Conservation (phyloP, 2,113 vertebrate genomes). For the Apistogramma diplotaenia region DNA sequence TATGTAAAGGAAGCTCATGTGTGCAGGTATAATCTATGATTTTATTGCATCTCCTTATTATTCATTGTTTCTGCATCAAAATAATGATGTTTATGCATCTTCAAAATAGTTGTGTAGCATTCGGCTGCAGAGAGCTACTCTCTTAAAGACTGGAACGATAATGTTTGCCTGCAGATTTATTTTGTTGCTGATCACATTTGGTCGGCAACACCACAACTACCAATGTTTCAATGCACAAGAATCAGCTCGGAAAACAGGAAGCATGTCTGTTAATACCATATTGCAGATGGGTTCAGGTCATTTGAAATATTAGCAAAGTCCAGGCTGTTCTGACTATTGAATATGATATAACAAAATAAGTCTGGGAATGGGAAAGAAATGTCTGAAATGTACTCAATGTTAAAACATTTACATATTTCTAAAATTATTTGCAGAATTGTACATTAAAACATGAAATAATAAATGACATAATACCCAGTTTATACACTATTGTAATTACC, state of each 20-base stretch:
- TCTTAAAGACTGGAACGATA: not conserved
- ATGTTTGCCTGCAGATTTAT: not conserved
- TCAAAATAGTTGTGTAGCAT: not conserved
- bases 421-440: not conserved
- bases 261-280: no score
- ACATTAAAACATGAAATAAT: not conserved
- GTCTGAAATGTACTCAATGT: not conserved
- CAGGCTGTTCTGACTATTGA: not conserved
- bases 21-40: not conserved
- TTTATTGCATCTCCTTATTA: not conserved
- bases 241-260: no score
- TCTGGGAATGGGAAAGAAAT: not conserved
- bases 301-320: not conserved
- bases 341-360: no score
- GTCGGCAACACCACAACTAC: not conserved
- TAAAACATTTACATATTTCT: not conserved
- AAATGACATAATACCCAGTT: not conserved
- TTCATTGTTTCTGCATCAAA: not conserved
- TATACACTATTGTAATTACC: not conserved
- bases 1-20: not conserved
- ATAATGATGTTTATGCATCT: not conserved
- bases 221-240: no score
- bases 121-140: not conserved
- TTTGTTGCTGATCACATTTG: not conserved
- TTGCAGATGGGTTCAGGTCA: not conserved